Percentiles rank a stretch among this genome's conserved stretches.
Evolutionary conservation across 2,888 invertebrate species (phyloP).

Genomic region (Labia minor): DNA sequence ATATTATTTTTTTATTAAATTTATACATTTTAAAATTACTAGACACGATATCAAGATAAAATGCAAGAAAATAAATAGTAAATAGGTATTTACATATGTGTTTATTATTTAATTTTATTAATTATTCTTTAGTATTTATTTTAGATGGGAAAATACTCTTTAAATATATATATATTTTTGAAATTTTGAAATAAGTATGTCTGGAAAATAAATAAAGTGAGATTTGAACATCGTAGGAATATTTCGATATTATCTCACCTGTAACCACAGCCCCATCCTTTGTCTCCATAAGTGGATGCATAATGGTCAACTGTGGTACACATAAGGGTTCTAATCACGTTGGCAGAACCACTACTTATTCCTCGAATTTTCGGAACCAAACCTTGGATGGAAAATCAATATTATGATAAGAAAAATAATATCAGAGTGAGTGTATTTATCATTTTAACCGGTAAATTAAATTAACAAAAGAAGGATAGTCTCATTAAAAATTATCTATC

Average conservation of each 20-base stretch:
- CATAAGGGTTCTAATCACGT: slow-evolving; percentile 57
- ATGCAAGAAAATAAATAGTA: too few species aligned
- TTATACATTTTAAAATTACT: too few species aligned
- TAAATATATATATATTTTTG: too few species aligned
- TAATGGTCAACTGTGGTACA: slow-evolving; percentile 78
- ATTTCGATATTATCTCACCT: slow-evolving; percentile 30
- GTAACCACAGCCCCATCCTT: slow-evolving; percentile 89
- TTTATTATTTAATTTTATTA: too few species aligned
- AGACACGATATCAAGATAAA: too few species aligned
- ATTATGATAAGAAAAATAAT: slow-evolving; percentile 17
- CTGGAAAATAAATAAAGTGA: too few species aligned
- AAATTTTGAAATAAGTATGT: too few species aligned
- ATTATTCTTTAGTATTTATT: too few species aligned
- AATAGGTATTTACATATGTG: too few species aligned
- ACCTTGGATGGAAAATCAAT: slow-evolving; percentile 25
- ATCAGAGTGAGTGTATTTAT: neutral
- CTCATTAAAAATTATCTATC: neutral
- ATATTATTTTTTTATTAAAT: too few species aligned
- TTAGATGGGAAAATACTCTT: too few species aligned
- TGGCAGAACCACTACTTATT: slow-evolving; percentile 41
- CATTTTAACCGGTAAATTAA: neutral
- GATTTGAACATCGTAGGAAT: neutral
- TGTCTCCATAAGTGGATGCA: slow-evolving; percentile 76
- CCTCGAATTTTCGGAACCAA: slow-evolving; percentile 30
- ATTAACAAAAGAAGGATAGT: neutral